A percentile compares a stretch with the other conserved stretches of the same genome.
These are phyloP conservation scores for Cyclophora punctaria DNA, from an alignment of 2,888 invertebrate species.

Conservation along the genomic window DNA sequence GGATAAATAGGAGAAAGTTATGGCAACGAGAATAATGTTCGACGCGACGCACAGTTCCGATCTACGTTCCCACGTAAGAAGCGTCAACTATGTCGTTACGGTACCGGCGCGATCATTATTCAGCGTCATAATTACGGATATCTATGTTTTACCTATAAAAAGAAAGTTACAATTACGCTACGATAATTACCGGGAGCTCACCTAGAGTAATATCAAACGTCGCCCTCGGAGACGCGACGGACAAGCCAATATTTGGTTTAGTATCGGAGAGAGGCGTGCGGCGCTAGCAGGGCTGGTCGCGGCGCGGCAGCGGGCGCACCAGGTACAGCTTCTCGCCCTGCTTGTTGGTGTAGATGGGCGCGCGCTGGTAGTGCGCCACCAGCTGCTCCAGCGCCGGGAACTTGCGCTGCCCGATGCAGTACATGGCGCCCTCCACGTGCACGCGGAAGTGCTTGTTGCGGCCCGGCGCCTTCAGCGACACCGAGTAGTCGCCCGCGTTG, in stretches of 20 bases:
- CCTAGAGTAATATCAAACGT: slow-evolving; percentile 54
- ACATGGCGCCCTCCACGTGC: slow-evolving; percentile 92
- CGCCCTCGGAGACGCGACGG: slow-evolving; percentile 57
- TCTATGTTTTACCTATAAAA: slow-evolving; percentile 18
- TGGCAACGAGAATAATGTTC: too few species aligned
- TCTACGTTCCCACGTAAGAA: background rate
- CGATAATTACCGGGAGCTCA: slow-evolving; percentile 41
- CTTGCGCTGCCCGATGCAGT: slow-evolving; percentile 98
- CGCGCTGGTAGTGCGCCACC: slow-evolving; percentile 98
- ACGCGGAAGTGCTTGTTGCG: slow-evolving; percentile 99
- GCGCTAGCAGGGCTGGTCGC: slow-evolving; percentile 41
- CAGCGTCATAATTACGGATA: slow-evolving; percentile 11
- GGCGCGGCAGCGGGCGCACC: slow-evolving; percentile 89
- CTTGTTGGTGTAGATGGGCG: slow-evolving; percentile 98
- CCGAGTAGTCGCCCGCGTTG: slow-evolving; percentile 98
- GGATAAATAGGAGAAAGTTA: too few species aligned
- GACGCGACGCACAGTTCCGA: background rate
- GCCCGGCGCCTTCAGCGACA: slow-evolving; percentile 97
- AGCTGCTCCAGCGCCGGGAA: slow-evolving; percentile 97
- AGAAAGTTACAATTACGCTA: slow-evolving; percentile 45
- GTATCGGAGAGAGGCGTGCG: slow-evolving; percentile 23
- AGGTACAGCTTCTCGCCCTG: slow-evolving; percentile 98
- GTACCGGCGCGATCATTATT: background rate
- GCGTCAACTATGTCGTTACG: too few species aligned
- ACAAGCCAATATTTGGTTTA: slow-evolving; percentile 70